These are phyloP conservation scores for Percopsis transmontana DNA, from an alignment of 2,113 vertebrate genomes.

Conservation along the genomic window DNA sequence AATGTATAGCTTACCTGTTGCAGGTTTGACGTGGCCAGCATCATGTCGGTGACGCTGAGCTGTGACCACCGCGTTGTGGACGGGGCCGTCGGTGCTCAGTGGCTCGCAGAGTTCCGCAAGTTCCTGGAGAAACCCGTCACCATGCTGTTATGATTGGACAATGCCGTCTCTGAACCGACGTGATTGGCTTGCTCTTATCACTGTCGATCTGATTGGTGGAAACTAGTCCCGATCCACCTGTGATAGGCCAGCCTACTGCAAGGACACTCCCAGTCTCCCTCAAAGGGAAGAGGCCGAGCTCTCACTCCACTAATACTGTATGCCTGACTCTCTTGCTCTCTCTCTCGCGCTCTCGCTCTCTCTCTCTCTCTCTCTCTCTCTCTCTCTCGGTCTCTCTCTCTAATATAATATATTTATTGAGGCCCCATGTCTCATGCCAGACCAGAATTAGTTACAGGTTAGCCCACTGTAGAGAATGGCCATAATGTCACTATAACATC, in stretches of 20 bases:
- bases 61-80: slow-evolving; percentile 95
- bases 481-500: slow-evolving; percentile 19
- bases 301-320: slow-evolving; percentile 46
- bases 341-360: background rate
- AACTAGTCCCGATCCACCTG: slow-evolving; percentile 29
- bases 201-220: slow-evolving; percentile 29
- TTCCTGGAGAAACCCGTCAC: slow-evolving; percentile 91
- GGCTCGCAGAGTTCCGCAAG: slow-evolving; percentile 93
- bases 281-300: slow-evolving; percentile 47
- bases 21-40: slow-evolving; percentile 90
- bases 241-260: slow-evolving; percentile 48
- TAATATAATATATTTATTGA: slow-evolving; percentile 68
- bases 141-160: slow-evolving; percentile 86
- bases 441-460: slow-evolving; percentile 44
- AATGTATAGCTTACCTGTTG: background rate
- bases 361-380: slow-evolving; percentile 3
- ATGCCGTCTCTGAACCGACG: slow-evolving; percentile 24
- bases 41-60: slow-evolving; percentile 97
- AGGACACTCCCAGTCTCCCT: slow-evolving; percentile 63
- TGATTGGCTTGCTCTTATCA: slow-evolving; percentile 24
- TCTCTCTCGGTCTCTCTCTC: slow-evolving; percentile 3
- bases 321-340: slow-evolving; percentile 30
- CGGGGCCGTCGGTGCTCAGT: slow-evolving; percentile 93
- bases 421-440: slow-evolving; percentile 33
- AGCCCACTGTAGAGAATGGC: slow-evolving; percentile 35